Evolutionary conservation across 1,140 invertebrate species (phyloP), one percentile per base, ranked within the genome.

Genomic region (Eurosta solidaginis): DNA sequence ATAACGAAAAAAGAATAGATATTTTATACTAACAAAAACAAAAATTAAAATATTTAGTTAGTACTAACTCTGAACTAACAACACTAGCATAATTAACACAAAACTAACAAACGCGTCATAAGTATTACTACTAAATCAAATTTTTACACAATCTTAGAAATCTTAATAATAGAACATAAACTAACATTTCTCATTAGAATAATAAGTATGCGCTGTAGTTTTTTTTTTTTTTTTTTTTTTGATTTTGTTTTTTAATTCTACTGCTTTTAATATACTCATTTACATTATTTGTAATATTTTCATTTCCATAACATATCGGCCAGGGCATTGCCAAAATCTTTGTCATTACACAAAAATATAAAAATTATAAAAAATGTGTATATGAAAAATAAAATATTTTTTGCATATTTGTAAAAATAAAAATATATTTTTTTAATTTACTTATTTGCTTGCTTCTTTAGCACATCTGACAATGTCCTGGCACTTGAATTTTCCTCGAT

Each of bases 391-490:
- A 25, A 63, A 29, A 73, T 52, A 78, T 73, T 47, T 52, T 74
- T 75, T 17, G 44, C 44, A 44, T 68, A 10, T 68, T 54, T 36
- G 59, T n/a, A 20, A 29, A 14, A 20, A 40, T 68, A 33, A 75
- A 59, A 29, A 25, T 27, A 45, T 36, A 74, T 50, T 75, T 74
- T 29, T 74, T 76, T 74, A 63, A 77, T 77, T 76, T 76, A 33
- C 40, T 77, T 73, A 77, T 77, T 40, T 54, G 36, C 36, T 73
- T 63, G 22, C 44, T 68, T 77, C 40, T 10, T 74, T 74, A 47
- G 73, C 73, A 74, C 73, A 74, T 68, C 40, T 76, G 91, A 92
- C 91, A 92, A 92, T 92, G 92, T 92, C 92, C 92, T 92, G 92
- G 91, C 86, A 87, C 85, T 87, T 83, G 82, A 83, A 84, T 85